Evolutionary conservation across 37 sponge, comb jelly and placozoan genomes (phyloP).

Genomic region (Bolinopsis microptera): DNA sequence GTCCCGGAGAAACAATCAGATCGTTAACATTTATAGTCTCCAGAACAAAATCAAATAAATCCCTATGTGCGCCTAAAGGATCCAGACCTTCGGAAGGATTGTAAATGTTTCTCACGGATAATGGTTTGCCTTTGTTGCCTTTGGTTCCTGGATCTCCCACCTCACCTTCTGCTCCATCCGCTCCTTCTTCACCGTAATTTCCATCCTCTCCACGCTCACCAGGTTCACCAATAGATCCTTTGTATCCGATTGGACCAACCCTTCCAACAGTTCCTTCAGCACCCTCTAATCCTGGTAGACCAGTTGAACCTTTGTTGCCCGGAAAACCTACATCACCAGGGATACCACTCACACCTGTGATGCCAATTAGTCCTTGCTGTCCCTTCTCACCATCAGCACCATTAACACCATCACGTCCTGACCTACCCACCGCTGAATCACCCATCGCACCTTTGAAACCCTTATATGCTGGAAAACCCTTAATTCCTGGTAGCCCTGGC

Average conservation of each 20-base stretch:
- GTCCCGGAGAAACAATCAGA: constrained; percentile 15
- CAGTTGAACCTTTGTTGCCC: not conserved
- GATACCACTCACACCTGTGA: not conserved
- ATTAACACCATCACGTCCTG: not conserved
- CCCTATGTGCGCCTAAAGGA: not conserved
- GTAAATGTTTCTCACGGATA: not conserved
- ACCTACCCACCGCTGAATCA: not conserved
- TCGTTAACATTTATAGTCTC: not conserved
- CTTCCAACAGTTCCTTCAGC: not conserved
- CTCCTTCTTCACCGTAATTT: not conserved
- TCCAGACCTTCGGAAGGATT: not conserved
- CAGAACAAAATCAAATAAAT: not conserved
- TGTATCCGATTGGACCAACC: not conserved
- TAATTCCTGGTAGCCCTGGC: not conserved
- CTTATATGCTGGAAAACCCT: not conserved
- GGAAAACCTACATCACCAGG: not conserved
- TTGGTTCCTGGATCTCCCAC: not conserved
- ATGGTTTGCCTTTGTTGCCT: not conserved
- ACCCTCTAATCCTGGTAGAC: not conserved
- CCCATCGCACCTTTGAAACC: not conserved
- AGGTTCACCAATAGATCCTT: not conserved
- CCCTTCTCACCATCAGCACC: not conserved
- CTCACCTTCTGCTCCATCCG: not conserved
- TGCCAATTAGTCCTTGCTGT: not conserved
- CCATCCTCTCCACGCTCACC: constrained; percentile 16